phyloP scores from a whole-genome alignment of 92 coral and sea anemone species.

The Meandrina meandrites region DNA sequence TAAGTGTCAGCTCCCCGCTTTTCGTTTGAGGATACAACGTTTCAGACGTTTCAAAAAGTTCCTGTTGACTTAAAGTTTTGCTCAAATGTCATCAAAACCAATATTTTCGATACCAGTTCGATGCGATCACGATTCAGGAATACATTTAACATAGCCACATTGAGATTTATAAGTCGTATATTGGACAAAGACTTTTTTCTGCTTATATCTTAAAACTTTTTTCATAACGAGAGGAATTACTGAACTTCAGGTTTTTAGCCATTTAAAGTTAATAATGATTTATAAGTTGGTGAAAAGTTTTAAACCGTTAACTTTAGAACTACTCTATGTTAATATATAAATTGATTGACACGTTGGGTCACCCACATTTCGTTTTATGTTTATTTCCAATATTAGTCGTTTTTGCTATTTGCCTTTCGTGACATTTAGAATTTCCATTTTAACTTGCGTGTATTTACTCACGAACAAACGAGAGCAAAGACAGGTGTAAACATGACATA shows the following conservation, averaged over 20 bases:
- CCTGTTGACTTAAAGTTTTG: not conserved
- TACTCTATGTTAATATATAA: too few species aligned
- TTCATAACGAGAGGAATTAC: too few species aligned
- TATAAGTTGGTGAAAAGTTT: too few species aligned
- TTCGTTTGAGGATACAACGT: not conserved
- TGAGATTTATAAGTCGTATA: not conserved
- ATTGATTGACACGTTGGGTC: not conserved
- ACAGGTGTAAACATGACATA: not conserved
- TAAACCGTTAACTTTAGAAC: too few species aligned
- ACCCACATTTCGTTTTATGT: not conserved
- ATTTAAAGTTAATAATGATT: too few species aligned
- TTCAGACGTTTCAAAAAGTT: not conserved
- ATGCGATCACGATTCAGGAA: not conserved
- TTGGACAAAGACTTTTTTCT: too few species aligned
- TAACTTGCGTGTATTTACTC: conserved; percentile 3
- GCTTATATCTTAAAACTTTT: too few species aligned
- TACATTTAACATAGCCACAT: not conserved
- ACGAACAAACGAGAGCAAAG: not conserved
- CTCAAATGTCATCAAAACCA: not conserved
- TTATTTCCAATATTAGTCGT: not conserved
- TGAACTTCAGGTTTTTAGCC: too few species aligned
- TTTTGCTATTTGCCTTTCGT: not conserved
- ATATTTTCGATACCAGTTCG: not conserved
- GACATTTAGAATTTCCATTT: not conserved
- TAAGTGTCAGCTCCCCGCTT: not conserved